Percentiles rank a stretch among this genome's conserved stretches.
Evolutionary conservation across 2,797 vertebrate species (phyloP).

Genomic region (Poecilia wingei): DNA sequence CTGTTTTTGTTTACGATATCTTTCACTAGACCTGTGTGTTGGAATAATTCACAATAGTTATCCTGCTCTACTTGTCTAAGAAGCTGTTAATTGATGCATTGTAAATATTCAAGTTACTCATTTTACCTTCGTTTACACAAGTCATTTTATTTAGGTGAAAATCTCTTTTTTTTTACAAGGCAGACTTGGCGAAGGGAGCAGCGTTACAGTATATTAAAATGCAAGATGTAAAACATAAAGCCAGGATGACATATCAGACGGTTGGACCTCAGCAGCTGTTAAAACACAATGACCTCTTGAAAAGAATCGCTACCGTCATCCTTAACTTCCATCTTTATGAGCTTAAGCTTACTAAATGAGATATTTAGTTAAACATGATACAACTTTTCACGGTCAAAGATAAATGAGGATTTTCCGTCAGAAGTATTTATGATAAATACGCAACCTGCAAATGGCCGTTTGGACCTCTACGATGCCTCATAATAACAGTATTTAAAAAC

Average conservation of each 20-base stretch:
- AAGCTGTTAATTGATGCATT: slow-evolving; percentile 13
- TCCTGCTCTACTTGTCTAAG: not conserved
- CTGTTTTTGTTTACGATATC: not conserved
- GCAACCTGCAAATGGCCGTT: no score
- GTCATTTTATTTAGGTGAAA: not conserved
- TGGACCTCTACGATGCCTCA: no score
- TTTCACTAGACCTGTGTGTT: not conserved
- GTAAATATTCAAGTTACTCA: slow-evolving; percentile 15
- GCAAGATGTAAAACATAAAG: not conserved
- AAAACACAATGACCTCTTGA: not conserved
- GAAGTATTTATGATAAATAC: not conserved
- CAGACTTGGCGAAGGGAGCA: not conserved
- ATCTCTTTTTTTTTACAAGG: not conserved
- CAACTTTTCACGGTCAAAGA: not conserved
- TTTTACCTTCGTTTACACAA: not conserved
- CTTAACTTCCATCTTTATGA: not conserved
- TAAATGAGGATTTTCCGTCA: not conserved
- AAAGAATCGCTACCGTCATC: not conserved
- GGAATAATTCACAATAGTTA: not conserved
- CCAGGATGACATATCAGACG: not conserved
- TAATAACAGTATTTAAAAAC: not conserved
- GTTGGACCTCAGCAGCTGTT: not conserved
- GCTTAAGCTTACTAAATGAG: not conserved
- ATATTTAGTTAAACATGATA: not conserved
- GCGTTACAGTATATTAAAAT: not conserved